These are phyloP conservation scores for Semotilus atromaculatus DNA, from an alignment of 2,797 vertebrate genomes.

Conservation along the genomic window DNA sequence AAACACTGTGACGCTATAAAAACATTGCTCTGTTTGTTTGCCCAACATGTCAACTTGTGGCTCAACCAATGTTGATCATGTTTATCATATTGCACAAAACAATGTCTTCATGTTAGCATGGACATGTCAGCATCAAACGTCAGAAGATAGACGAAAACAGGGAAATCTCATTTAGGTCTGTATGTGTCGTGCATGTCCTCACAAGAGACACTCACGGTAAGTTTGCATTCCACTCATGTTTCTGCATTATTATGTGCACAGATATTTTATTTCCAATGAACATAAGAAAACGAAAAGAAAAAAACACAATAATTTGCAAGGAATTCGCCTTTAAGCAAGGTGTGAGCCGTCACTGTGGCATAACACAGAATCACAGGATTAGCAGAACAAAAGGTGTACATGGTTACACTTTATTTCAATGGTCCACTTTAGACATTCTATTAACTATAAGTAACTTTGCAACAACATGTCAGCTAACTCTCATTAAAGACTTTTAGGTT, in stretches of 20 bases:
- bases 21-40: conserved; percentile 12
- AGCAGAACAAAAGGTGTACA: not conserved
- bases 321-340: conserved; percentile 15
- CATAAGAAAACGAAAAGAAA: not conserved
- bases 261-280: not conserved
- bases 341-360: not conserved
- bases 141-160: not conserved
- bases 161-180: not conserved
- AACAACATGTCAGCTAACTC: not conserved
- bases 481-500: not conserved
- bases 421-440: not conserved
- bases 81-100: conserved; percentile 9
- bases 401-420: not conserved
- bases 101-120: conserved; percentile 1
- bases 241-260: not conserved
- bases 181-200: not conserved
- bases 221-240: conserved; percentile 5
- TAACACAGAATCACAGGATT: not conserved
- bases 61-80: not conserved
- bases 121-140: not conserved
- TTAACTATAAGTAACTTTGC: not conserved
- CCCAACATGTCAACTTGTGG: conserved; percentile 14
- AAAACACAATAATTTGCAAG: not conserved
- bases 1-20: not conserved
- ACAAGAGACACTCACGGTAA: not conserved